Evolutionary conservation across 2,797 vertebrate genomes (phyloP), one percentile per base, ranked within the genome.

Genomic region (Yasuhikotakia modesta): DNA sequence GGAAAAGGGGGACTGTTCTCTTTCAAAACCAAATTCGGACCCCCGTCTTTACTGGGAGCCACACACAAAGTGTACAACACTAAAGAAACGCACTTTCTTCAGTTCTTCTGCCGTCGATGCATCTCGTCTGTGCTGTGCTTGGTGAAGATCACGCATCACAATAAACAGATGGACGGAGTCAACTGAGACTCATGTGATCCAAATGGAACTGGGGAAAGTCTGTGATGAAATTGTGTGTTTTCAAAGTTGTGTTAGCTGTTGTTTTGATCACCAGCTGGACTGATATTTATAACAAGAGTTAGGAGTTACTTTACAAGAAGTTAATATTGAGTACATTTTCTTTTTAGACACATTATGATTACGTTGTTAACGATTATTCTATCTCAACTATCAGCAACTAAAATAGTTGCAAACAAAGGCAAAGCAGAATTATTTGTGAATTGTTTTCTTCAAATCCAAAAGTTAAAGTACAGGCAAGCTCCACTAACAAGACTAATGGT

Each of bases 1-100:
- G 60, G 60, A 73, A 78, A 46, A 60, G 65, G 80, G 57, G 45
- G 39, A 65, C 22, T 21, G 30, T 24, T 65, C 45, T 79, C 76
- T 82, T 82, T 79, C 55, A 65, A 74, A 75, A 70, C 8, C 57
- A 68, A 68, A 71, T 70, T 43, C 66, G 45, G n/a, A 50, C 8
- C 48, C 68, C 63, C 70, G 46, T 48, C 16, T 57, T 68, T 22
- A 53, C 46, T 60, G 4, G 24, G 39, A 57, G 46, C 64, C 65
- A 50, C 17, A 27, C 48, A 55, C 6, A 58, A 39, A 39, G 35
- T 27, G 22, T 58, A 30, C 21, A 10, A 2, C 27, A 30, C 55
- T 17, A 72, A 71, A 74, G 50, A 78, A 7, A 7, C 30, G n/a
- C 5, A 64, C 57, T 70, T 50, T 43, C 52, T 45, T 60, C 13